Evolutionary conservation across 2,113 vertebrate genomes (phyloP).

Genomic region (Lasiurus borealis): DNA sequence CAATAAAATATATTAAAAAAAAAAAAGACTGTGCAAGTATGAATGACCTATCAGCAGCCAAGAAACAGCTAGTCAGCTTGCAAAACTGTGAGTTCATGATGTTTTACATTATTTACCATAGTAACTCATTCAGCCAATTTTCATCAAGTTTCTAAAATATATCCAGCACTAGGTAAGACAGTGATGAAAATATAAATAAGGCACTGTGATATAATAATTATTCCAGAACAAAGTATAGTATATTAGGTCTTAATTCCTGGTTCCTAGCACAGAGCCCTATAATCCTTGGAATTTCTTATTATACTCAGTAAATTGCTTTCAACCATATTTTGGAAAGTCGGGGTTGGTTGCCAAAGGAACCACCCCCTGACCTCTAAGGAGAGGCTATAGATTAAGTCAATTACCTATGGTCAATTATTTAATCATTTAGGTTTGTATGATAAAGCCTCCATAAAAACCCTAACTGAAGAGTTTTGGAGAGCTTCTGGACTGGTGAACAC

Average conservation of each 20-base stretch:
- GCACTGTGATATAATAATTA: neutral
- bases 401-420: neutral
- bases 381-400: neutral
- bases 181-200: slow-evolving; percentile 52
- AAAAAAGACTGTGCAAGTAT: neutral
- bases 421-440: neutral
- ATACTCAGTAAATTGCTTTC: neutral
- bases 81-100: slow-evolving; percentile 36
- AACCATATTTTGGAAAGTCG: neutral
- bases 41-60: slow-evolving; percentile 27
- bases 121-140: slow-evolving; percentile 1
- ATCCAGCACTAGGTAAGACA: neutral
- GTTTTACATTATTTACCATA: slow-evolving; percentile 56
- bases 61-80: slow-evolving; percentile 3
- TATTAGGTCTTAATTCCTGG: neutral
- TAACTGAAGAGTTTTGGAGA: neutral
- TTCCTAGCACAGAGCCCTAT: neutral
- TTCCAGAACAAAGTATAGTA: neutral
- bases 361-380: neutral
- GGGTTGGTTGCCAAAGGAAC: neutral
- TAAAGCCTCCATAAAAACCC: neutral
- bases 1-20: too few species aligned
- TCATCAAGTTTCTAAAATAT: slow-evolving; percentile 44
- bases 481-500: neutral
- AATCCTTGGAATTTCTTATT: slow-evolving; percentile 17